Evolutionary conservation across 2,797 vertebrate species (phyloP).

Genomic region (Simalia tracyae): DNA sequence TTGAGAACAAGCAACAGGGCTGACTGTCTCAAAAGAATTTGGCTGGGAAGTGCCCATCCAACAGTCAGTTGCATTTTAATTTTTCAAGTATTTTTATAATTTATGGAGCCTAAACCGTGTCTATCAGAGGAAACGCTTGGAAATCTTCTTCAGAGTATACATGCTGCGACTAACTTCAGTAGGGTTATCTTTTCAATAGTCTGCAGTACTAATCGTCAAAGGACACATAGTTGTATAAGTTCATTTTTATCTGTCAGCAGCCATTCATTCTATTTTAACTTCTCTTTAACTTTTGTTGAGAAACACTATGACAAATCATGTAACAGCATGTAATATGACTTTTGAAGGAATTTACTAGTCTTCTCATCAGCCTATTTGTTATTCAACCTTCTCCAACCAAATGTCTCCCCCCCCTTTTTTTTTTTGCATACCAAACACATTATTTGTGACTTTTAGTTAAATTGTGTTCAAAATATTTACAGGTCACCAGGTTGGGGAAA

Average conservation of each 20-base stretch:
- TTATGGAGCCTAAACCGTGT: not conserved
- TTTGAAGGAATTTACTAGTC: constrained; percentile 2
- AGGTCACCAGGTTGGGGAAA: not conserved
- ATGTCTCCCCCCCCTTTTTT: not conserved
- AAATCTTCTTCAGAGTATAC: not conserved
- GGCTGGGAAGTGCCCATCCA: not conserved
- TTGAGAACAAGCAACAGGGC: not conserved
- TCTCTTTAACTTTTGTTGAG: constrained; percentile 28
- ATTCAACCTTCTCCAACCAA: not conserved
- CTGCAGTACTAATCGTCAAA: not conserved
- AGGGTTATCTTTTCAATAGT: not conserved
- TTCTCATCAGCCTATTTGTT: not conserved
- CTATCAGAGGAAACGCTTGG: not conserved
- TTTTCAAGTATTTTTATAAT: not conserved
- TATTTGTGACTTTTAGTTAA: not conserved
- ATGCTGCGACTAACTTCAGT: not conserved
- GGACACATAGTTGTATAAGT: not conserved
- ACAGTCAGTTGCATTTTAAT: not conserved
- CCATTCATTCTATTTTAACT: constrained; percentile 9
- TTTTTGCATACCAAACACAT: not conserved
- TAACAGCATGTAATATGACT: constrained; percentile 25
- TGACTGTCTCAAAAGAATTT: not conserved
- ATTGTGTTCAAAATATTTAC: not conserved
- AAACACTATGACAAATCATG: constrained; percentile 13
- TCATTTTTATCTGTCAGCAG: constrained; percentile 6